Conservation (phyloP, 2,797 vertebrate genomes). For the Muscicapa striata region DNA sequence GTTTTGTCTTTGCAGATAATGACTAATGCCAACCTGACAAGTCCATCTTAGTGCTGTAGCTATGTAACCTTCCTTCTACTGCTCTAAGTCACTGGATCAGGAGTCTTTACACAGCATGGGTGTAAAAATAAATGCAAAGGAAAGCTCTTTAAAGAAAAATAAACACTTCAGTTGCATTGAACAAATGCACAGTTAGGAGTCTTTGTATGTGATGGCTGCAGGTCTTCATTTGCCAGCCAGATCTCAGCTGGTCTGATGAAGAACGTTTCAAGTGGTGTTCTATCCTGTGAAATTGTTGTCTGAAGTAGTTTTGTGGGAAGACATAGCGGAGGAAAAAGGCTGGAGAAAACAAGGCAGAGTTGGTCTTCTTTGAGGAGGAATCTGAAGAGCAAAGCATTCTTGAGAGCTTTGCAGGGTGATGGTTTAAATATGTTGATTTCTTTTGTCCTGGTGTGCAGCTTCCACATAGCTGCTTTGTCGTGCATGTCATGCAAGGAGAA, state of each 20-base stretch:
- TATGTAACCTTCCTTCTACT: background rate
- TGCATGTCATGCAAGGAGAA: background rate
- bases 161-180: background rate
- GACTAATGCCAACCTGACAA: background rate
- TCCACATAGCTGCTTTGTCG: background rate
- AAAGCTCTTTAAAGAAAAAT: background rate
- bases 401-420: background rate
- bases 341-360: background rate
- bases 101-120: background rate
- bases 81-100: background rate
- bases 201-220: background rate
- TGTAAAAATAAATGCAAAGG: background rate
- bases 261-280: background rate
- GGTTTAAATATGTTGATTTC: background rate
- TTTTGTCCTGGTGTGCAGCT: constrained; percentile 16
- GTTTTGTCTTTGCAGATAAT: background rate
- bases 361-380: background rate
- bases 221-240: background rate
- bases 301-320: background rate
- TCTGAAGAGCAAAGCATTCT: background rate
- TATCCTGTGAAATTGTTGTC: background rate
- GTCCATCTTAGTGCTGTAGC: background rate
- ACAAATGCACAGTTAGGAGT: background rate
- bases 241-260: background rate
- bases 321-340: background rate